A percentile compares a stretch with the other conserved stretches of the same genome.
Evolutionary conservation across 2,888 invertebrate genomes (phyloP).

Genomic region (Coremacera marginata): DNA sequence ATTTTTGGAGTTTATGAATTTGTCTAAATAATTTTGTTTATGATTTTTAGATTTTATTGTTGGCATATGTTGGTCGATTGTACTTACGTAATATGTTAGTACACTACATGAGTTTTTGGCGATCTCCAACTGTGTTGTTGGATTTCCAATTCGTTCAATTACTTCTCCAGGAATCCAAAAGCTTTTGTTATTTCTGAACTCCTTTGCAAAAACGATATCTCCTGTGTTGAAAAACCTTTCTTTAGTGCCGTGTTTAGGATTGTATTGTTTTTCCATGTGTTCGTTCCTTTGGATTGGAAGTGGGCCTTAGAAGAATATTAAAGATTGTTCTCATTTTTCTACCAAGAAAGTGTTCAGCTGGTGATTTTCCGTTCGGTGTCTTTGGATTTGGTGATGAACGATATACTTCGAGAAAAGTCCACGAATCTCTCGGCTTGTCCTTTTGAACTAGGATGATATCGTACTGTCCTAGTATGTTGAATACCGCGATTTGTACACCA

Average conservation of each 20-base stretch:
- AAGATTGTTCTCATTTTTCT: no score
- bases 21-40: no score
- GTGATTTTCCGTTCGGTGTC: no score
- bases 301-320: background rate
- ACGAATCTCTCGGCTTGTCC: no score
- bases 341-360: no score
- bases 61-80: no score
- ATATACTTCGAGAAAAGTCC: no score
- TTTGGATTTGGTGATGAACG: no score
- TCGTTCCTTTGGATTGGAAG: background rate
- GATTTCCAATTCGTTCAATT: no score
- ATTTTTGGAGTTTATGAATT: no score
- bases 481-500: background rate
- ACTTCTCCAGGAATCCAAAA: conserved; percentile 24
- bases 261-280: background rate
- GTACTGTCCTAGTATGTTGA: background rate
- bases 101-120: background rate
- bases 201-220: conserved; percentile 14
- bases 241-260: conserved; percentile 13
- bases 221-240: conserved; percentile 13
- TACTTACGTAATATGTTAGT: no score
- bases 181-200: conserved; percentile 13
- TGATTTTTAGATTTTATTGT: no score
- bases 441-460: conserved; percentile 8
- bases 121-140: background rate